Conservation (phyloP, 2,888 invertebrate genomes). For the Hololepta plana region DNA sequence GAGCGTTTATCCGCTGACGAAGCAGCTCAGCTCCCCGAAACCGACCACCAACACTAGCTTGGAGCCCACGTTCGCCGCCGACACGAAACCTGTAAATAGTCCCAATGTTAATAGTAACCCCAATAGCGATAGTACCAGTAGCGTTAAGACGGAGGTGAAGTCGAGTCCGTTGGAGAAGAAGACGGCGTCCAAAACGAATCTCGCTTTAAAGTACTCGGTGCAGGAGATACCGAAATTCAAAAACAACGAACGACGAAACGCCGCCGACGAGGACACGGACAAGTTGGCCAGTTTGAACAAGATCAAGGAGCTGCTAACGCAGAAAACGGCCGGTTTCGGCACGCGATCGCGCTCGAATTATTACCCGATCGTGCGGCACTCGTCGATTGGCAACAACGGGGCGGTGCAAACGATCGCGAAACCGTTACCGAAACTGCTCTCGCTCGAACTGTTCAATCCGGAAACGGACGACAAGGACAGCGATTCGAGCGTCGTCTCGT, state of each 20-base stretch:
- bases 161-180: conserved; percentile 8
- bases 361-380: conserved; percentile 54
- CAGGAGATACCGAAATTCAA: conserved; percentile 24
- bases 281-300: conserved; percentile 46
- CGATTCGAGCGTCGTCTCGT: conserved; percentile 73
- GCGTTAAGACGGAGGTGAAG: conserved; percentile 8
- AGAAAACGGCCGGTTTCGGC: conserved; percentile 48
- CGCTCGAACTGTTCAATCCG: conserved; percentile 74
- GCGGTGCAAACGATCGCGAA: conserved; percentile 44
- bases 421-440: conserved; percentile 55
- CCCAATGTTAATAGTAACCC: too few relatives aligned
- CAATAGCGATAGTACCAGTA: conserved; percentile 12
- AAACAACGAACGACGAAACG: conserved; percentile 6
- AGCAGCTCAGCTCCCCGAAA: conserved; percentile 40
- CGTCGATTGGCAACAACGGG: conserved; percentile 33
- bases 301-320: conserved; percentile 49
- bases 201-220: conserved; percentile 25
- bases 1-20: conserved; percentile 35
- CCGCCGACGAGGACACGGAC: conserved; percentile 20
- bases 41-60: conserved; percentile 22
- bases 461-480: conserved; percentile 83
- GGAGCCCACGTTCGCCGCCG: conserved; percentile 22
- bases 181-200: conserved; percentile 11
- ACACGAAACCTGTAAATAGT: too few relatives aligned
- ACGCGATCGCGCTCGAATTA: conserved; percentile 30